Conservation (phyloP, 2,888 invertebrate species). For the Microctonus brassicae region DNA sequence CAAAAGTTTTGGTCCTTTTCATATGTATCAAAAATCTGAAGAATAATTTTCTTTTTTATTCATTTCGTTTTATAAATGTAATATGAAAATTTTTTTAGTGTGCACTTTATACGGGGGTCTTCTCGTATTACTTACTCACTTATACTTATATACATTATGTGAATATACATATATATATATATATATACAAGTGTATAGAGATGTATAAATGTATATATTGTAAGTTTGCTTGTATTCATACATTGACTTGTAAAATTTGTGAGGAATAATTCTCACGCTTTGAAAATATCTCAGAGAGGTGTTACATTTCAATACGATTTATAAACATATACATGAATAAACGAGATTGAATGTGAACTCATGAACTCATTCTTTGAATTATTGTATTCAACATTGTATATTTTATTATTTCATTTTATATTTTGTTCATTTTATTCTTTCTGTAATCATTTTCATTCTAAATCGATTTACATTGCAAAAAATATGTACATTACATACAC, state of each 20-base stretch:
- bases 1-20: too few relatives aligned
- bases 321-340: not conserved
- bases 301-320: slow-evolving; percentile 23
- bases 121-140: slow-evolving; percentile 15
- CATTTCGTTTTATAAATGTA: too few relatives aligned
- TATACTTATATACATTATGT: not conserved
- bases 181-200: too few relatives aligned
- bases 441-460: slow-evolving; percentile 16
- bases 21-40: too few relatives aligned
- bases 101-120: not conserved
- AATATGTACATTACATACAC: too few relatives aligned
- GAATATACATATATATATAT: not conserved
- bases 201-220: too few relatives aligned
- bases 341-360: slow-evolving; percentile 6
- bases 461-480: slow-evolving; percentile 36
- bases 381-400: not conserved
- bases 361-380: slow-evolving; percentile 1
- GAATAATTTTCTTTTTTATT: too few relatives aligned
- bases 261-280: slow-evolving; percentile 26
- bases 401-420: slow-evolving; percentile 9
- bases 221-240: not conserved
- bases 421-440: not conserved
- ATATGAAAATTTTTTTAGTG: not conserved
- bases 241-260: slow-evolving; percentile 10
- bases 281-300: slow-evolving; percentile 18